These are phyloP conservation scores for Philotrypesis tridentata DNA, from an alignment of 1,140 invertebrate species.

Conservation along the genomic window DNA sequence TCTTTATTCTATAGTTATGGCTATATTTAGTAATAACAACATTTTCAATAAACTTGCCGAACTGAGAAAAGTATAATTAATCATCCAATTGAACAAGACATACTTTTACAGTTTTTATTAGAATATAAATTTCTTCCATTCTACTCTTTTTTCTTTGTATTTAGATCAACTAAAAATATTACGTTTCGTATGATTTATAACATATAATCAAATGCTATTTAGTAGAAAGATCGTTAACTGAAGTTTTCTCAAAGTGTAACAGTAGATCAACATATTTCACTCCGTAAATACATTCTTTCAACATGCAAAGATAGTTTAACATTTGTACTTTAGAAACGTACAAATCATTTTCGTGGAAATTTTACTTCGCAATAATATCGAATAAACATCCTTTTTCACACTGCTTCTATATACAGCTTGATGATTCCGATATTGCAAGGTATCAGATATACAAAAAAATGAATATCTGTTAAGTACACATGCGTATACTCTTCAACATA, in stretches of 20 bases:
- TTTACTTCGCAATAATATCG: background rate
- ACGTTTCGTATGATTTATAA: background rate
- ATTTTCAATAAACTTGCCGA: background rate
- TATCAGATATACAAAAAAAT: background rate
- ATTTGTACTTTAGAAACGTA: slow-evolving; percentile 3
- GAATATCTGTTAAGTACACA: background rate
- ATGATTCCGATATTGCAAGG: background rate
- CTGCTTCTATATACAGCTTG: background rate
- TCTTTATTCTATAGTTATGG: background rate
- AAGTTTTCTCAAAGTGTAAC: slow-evolving; percentile 2
- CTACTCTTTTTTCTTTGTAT: background rate
- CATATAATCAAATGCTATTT: background rate
- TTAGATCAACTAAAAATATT: background rate
- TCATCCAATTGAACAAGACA: background rate
- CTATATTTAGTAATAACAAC: slow-evolving; percentile 8
- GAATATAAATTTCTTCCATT: background rate
- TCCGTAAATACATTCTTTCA: background rate
- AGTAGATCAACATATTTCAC: slow-evolving; percentile 10
- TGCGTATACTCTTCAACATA: background rate
- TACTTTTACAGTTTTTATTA: background rate
- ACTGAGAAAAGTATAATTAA: background rate
- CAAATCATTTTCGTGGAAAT: background rate
- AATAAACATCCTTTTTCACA: background rate
- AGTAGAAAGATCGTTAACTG: too few species aligned
- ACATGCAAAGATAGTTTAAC: background rate